Conservation (phyloP, 1,140 invertebrate genomes). For the Heliconius himera region DNA sequence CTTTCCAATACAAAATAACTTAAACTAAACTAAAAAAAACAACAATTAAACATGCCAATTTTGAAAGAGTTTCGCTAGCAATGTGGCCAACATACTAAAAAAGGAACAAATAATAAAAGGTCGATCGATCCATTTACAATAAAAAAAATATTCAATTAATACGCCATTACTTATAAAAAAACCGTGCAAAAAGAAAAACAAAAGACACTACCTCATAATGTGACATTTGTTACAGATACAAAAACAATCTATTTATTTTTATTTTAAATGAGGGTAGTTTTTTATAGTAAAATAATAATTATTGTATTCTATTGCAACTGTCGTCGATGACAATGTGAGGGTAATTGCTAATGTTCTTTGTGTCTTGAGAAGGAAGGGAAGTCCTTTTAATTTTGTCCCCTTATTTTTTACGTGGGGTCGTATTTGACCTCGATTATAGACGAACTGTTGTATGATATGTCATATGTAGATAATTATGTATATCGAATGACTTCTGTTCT, state of each 20-base stretch:
- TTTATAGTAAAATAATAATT: slow-evolving; percentile 47
- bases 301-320: slow-evolving; percentile 57
- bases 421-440: slow-evolving; percentile 2
- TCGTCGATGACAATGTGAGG: slow-evolving; percentile 33
- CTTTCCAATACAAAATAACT: too few species aligned
- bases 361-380: slow-evolving; percentile 28
- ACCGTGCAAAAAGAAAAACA: neutral
- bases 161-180: neutral
- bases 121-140: neutral
- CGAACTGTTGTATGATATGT: neutral
- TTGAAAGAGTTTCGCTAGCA: too few species aligned
- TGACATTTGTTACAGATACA: slow-evolving; percentile 44
- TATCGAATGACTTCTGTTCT: neutral
- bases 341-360: slow-evolving; percentile 44
- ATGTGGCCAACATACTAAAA: too few species aligned
- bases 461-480: neutral
- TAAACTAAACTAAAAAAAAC: too few species aligned
- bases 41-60: too few species aligned
- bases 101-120: too few species aligned
- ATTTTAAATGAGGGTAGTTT: slow-evolving; percentile 42
- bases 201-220: slow-evolving; percentile 13
- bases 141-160: neutral
- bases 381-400: slow-evolving; percentile 13
- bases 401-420: slow-evolving; percentile 17
- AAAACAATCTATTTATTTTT: slow-evolving; percentile 48